Conservation (phyloP, 2,888 invertebrate species). For the Pseudococcus viburni region DNA sequence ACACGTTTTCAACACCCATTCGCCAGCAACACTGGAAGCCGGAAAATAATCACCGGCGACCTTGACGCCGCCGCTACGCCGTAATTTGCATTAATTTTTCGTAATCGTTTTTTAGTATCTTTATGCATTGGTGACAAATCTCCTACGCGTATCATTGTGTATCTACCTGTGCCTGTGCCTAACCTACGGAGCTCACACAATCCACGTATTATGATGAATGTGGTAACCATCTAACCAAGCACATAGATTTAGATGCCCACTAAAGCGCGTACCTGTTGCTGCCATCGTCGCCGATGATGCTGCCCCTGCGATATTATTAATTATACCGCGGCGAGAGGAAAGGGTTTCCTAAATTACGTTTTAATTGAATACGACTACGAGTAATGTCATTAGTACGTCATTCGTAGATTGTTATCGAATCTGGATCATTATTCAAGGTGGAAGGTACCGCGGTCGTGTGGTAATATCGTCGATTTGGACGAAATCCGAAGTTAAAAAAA, state of each 20-base stretch:
- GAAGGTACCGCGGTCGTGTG: too few relatives aligned
- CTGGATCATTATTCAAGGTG: background rate
- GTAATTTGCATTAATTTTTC: slow-evolving; percentile 52
- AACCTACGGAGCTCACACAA: too few relatives aligned
- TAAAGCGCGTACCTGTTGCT: background rate
- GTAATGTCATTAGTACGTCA: background rate
- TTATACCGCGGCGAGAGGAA: background rate
- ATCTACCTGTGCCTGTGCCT: background rate
- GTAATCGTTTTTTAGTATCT: slow-evolving; percentile 54
- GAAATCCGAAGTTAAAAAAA: too few relatives aligned
- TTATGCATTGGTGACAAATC: slow-evolving; percentile 53
- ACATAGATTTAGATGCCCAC: background rate
- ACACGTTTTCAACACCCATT: slow-evolving; percentile 7
- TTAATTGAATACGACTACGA: background rate
- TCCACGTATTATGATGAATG: background rate
- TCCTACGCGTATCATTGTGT: slow-evolving; percentile 44
- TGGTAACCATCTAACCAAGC: too few relatives aligned
- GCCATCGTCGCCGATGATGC: background rate
- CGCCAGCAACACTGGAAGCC: background rate
- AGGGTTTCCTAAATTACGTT: slow-evolving; percentile 24
- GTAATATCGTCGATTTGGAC: too few relatives aligned
- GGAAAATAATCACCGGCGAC: slow-evolving; percentile 43
- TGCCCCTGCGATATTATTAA: background rate
- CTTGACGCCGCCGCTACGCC: slow-evolving; percentile 8
- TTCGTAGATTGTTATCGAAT: background rate